Evolutionary conservation across 2,113 vertebrate genomes (phyloP), one percentile per base, ranked within the genome.

Genomic region (Hyla sarda): DNA sequence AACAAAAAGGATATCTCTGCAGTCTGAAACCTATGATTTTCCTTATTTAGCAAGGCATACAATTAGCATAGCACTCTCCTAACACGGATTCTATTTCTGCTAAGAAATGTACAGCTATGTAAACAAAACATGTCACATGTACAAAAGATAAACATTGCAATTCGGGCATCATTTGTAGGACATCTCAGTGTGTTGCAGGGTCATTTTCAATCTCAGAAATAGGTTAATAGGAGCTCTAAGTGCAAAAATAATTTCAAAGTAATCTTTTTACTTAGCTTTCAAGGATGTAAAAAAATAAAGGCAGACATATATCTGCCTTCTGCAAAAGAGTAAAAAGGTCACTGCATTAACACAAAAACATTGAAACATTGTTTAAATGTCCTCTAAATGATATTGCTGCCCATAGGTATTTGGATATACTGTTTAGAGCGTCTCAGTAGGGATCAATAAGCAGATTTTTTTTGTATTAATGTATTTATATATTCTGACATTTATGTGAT

Each of bases 81-180:
- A 60, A 48, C 83, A 65, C 19, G 19, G 37, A 45, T 60, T 58
- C 50, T 76, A 84, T 84, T 84, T 84, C 48, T 77, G 82, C 34
- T 3, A 25, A 76, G 56, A 84, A 76, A 76, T 50, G 52, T 13
- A 75, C 34, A 30, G 32, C 37, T 58, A 28, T 17, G 54, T 76
- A 84, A 84, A 84, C 83, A 84, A 75, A 52, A 75, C 71, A 83
- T 56, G 56, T 75, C 83, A 84, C 72, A 84, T 62, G 52, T 45
- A 62, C 37, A 75, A 32, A 50, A 52, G 80, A 82, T 71, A 82
- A 50, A 50, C 80, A 58, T 60, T 21, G n/a, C 82, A 41, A 74
- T 75, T 56, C 69, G 25, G 17, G 65, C 30, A 37, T 74, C 52
- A 56, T 74, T 72, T 83, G n/a, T 21, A 37, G 65, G 23, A 72